Base-by-base conservation (phyloP, 2,888 invertebrate species). In the Strigamia transsilvanica region DNA sequence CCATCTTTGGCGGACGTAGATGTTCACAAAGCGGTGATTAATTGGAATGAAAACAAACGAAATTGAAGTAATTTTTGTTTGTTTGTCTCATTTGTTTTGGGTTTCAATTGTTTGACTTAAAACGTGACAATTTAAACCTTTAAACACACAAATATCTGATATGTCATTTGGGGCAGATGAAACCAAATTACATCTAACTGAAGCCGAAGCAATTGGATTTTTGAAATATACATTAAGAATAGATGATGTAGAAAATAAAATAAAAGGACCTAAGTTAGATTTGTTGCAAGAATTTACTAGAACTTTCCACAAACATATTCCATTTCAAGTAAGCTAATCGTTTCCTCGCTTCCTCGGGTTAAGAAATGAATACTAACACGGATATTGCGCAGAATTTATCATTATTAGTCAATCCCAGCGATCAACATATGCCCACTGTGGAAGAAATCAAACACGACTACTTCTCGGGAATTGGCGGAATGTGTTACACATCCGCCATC, bases 21-120 rank as follows among this genome's bases (percentile, higher is more conserved):
- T 77, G 18, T 27, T 12, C 78, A 15, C 15, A 77, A 27, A 18
- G 78, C 78, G 7, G 18, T 56, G 3, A 1, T 18, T 18, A 56
- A 56, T 56, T 56, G 56, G 56, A 56, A 56, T 56, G 56, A 56
- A 56, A 56, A 56, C 56, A 56, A 56, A 56, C 12, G 13, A 15
- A 56, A 56, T 9, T n/a, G 4, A 6, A 9, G 6, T 56, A 18
- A 27, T 15, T 15, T 15, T n/a, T 9, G 51, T 51, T 51, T 51
- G 51, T 9, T 51, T 13, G 42, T 46, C 15, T 46, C 5, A 0
- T 13, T 46, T 46, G 2, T 15, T 13, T 13, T 46, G 15, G 6
- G 6, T 38, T 10, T 38, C 38, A 10, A 38, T 38, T 38, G 38
- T 38, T 38, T 38, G 10, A 38, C 0, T 38, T 27, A 27, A 38